These are phyloP conservation scores for Laothoe populi DNA, from an alignment of 2,888 invertebrate species.

Conservation along the genomic window DNA sequence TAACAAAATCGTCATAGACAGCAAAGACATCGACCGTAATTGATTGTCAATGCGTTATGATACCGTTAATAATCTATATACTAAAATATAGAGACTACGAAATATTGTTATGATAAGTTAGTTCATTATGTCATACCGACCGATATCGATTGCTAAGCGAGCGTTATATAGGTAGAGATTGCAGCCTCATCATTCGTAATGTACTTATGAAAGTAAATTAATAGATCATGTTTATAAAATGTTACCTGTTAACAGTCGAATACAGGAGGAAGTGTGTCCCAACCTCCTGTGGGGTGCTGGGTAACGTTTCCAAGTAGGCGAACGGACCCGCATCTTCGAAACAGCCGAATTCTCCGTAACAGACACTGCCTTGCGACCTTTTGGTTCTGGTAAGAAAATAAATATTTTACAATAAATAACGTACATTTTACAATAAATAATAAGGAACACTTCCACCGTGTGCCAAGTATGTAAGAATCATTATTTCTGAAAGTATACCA, in stretches of 20 bases:
- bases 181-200: no score
- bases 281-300: constrained; percentile 93
- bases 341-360: constrained; percentile 95
- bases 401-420: background rate
- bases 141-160: no score
- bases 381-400: constrained; percentile 83
- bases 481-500: background rate
- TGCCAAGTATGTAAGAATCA: background rate
- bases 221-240: constrained; percentile 26
- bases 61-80: no score
- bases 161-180: no score
- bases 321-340: constrained; percentile 96
- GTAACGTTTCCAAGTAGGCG: constrained; percentile 95
- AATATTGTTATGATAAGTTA: no score
- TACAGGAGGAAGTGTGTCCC: constrained; percentile 93
- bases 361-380: constrained; percentile 92
- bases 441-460: background rate
- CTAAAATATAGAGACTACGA: no score
- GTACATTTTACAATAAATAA: no score
- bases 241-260: constrained; percentile 87
- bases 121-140: no score
- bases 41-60: no score
- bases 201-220: background rate
- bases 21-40: no score
- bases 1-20: no score